Base-by-base conservation (phyloP, 2,888 invertebrate species). In the Noctua janthe region DNA sequence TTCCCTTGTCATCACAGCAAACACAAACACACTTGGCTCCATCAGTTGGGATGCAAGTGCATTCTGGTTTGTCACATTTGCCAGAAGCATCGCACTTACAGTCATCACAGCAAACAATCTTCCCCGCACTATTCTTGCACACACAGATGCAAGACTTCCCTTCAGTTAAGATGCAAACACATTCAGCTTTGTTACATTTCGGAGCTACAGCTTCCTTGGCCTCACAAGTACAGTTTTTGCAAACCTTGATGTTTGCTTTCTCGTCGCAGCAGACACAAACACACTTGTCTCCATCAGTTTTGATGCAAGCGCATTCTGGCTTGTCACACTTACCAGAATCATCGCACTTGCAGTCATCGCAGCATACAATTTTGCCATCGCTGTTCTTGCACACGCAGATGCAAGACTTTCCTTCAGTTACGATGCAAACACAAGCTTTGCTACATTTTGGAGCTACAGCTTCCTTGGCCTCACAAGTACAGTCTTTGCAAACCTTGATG, bases 1-100 rank as follows among this genome's bases (percentile, higher is more conserved):
- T 49, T 0, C 82, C 79, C 0, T 77, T 72, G 0, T 4, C 29
- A 13, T 90, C 87, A 7, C 85, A 82, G 76, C 91, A 92, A 0
- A 91, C 75, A 23, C 92, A 93, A 20, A 92, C 74, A 64, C 90
- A 92, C 20, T 82, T 15, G 1, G 86, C 89, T 1, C 87, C 90
- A 0, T 74, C 83, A 62, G 88, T 89, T 0, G 29, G 29, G 15
- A 94, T 86, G 51, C 93, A 93, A 66, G 88, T 74, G 78, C 94
- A 94, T 87, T 71, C 93, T 78, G 74, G 7, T 8, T 54, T 71
- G 8, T 35, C 71, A 39, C 71, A 71, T 5, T 71, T 71, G 13
- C 71, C 56, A 84, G 88, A 10, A 89, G 74, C 47, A 70, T 73
- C 71, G 35, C 91, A 76, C 29, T 64, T 54, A n/a, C 64, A 71